Evolutionary conservation across 1,140 invertebrate genomes (phyloP).

Genomic region (Melipona quadrifasciata): DNA sequence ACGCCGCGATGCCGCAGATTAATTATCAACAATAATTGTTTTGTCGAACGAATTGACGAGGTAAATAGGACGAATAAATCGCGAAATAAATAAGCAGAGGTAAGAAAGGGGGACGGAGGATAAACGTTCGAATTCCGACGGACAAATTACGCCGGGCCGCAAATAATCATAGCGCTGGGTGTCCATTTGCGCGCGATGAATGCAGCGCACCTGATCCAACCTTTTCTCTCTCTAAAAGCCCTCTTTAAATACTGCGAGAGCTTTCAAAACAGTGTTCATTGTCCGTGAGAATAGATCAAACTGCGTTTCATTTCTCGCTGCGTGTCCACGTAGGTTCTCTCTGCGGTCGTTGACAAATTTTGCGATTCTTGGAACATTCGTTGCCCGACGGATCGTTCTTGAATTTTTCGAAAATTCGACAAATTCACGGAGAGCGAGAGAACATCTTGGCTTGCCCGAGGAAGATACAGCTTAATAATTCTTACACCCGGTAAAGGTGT

Average conservation of each 20-base stretch:
- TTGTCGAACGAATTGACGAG: too few relatives aligned
- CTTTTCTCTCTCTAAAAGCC: background rate
- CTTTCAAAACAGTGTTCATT: conserved; percentile 46
- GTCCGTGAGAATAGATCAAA: conserved; percentile 38
- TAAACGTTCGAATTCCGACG: background rate
- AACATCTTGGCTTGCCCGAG: background rate
- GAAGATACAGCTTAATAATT: background rate
- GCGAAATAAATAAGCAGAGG: too few relatives aligned
- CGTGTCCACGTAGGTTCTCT: too few relatives aligned
- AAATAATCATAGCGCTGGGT: conserved; percentile 55
- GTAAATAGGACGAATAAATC: too few relatives aligned
- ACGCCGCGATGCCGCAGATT: too few relatives aligned
- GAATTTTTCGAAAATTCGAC: background rate
- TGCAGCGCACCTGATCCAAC: conserved; percentile 51
- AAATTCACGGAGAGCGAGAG: background rate
- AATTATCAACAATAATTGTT: too few relatives aligned
- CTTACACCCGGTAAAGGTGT: background rate
- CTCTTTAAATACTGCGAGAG: background rate
- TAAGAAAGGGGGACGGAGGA: background rate
- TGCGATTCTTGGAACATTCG: background rate
- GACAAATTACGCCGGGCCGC: conserved; percentile 51
- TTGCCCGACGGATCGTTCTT: too few relatives aligned
- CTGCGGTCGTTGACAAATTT: background rate
- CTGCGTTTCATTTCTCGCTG: background rate
- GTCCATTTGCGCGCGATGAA: conserved; percentile 50